Base-by-base conservation (phyloP, 1,140 invertebrate genomes). In the Dinoponera quadriceps region DNA sequence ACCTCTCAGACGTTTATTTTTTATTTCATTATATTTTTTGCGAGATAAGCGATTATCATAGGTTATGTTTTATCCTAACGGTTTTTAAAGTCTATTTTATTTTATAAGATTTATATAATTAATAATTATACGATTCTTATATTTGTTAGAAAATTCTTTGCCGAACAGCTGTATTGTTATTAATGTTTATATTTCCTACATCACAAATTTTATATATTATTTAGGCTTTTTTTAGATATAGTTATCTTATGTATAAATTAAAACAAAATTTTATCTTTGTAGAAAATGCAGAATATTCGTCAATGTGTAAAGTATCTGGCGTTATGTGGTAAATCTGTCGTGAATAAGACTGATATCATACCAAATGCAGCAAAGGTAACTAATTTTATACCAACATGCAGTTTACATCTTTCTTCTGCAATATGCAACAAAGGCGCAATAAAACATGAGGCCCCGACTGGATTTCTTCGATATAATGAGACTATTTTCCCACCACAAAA, bases 401-500 rank as follows among this genome's bases (percentile, higher is more conserved):
- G 33, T 57, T 55, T 83, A 11, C 57, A 83, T 71, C 16, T 44
- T 72, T 85, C 62, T 72, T 82, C 62, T 22, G 11, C 51, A 0
- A 49, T 48, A 22, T 59, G 51, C 7, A 16, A 1, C 14, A 5
- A 0, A n/a, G 16, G 66, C 2, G 38, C 3, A 0, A 0, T 0
- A 0, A 54, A 14, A 1, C 48, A n/a, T 0, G 0, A 7, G 1
- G 3, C 0, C 0, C 75, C 75, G 1, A 14, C 0, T 0, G 4
- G 0, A 0, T 88, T 87, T 63, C n/a, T 96, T 83, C 82, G 92
- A 51, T 95, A 96, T 81, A 98, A 98, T 94, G 95, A 97, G 48
- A 96, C 95, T 90, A 94, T 98, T 49, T 98, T 96, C 94, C 97
- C 97, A 54, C 97, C 97, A 51, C 97, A 97, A 94, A 87, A 93